Evolutionary conservation across 2,113 vertebrate species (phyloP).

Genomic region (Chrysemys picta): DNA sequence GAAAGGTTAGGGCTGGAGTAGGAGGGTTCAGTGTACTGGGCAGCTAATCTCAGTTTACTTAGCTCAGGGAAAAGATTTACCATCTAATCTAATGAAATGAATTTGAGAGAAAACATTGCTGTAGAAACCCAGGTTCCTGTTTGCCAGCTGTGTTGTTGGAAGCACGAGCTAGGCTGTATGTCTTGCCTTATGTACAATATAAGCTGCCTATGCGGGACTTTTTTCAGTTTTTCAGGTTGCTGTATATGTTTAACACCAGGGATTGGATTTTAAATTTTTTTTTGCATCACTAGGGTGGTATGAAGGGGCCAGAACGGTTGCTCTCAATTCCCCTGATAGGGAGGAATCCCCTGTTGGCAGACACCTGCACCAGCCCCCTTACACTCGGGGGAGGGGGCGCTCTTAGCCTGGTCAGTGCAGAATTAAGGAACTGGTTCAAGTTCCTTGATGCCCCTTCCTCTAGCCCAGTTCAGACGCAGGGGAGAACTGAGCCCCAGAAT

Average conservation of each 20-base stretch:
- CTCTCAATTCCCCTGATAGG: background rate
- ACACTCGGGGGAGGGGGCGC: too few relatives aligned
- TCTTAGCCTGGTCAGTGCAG: too few relatives aligned
- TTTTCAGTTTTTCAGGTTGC: accelerated
- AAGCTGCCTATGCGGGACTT: accelerated
- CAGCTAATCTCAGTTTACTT: constrained; percentile 55
- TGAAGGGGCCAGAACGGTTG: background rate
- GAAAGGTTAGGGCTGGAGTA: background rate
- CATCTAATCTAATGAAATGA: constrained; percentile 40
- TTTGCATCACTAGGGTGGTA: background rate
- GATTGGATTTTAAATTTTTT: background rate
- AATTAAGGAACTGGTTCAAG: too few relatives aligned
- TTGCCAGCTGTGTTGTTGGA: background rate
- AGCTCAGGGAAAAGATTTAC: constrained; percentile 57
- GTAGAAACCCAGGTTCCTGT: background rate
- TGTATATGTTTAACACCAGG: background rate
- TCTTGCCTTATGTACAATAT: accelerated
- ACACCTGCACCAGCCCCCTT: too few relatives aligned
- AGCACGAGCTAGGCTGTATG: accelerated
- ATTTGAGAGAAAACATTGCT: background rate
- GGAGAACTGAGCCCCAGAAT: background rate
- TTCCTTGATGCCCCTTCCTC: too few relatives aligned
- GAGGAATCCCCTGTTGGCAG: background rate
- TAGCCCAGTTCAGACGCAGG: background rate
- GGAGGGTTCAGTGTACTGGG: accelerated